Evolutionary conservation across 2,797 vertebrate species (phyloP).

Genomic region (Enteromius argenteus): DNA sequence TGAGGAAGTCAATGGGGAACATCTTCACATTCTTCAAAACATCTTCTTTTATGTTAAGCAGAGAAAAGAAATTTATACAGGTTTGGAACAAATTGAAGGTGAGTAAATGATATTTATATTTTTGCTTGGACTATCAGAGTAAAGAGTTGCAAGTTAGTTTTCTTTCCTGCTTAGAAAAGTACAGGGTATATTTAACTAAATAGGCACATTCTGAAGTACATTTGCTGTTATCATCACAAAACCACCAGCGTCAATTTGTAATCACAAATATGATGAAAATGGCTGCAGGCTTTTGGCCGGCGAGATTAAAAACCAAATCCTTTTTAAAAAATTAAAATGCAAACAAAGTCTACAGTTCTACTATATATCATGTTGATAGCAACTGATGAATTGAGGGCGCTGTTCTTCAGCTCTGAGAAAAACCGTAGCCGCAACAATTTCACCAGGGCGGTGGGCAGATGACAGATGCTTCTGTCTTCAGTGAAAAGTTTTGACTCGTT

Average conservation of each 20-base stretch:
- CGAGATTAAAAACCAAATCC: constrained; percentile 77
- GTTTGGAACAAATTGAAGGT: neutral
- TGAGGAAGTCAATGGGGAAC: neutral
- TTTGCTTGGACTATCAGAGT: neutral
- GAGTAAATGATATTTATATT: neutral
- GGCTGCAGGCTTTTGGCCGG: constrained; percentile 73
- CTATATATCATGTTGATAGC: constrained; percentile 67
- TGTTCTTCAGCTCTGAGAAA: constrained; percentile 69
- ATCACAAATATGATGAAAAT: constrained; percentile 55
- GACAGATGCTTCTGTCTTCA: constrained; percentile 71
- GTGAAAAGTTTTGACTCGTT: constrained; percentile 73
- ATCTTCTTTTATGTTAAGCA: neutral
- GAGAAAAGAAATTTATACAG: neutral
- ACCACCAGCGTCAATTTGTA: constrained; percentile 27
- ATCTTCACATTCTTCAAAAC: neutral
- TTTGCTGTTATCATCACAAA: constrained; percentile 21
- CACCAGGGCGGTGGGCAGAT: constrained; percentile 68
- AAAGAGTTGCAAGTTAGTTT: neutral
- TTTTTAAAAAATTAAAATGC: constrained; percentile 81
- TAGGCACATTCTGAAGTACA: neutral
- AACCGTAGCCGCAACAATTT: constrained; percentile 68
- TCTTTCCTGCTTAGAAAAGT: neutral
- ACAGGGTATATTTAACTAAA: constrained; percentile 16
- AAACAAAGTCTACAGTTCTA: constrained; percentile 64
- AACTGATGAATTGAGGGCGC: constrained; percentile 68